Percentiles rank a stretch among this genome's conserved stretches.
Conservation (phyloP, 2,113 vertebrate genomes). For the Jacana jacana region DNA sequence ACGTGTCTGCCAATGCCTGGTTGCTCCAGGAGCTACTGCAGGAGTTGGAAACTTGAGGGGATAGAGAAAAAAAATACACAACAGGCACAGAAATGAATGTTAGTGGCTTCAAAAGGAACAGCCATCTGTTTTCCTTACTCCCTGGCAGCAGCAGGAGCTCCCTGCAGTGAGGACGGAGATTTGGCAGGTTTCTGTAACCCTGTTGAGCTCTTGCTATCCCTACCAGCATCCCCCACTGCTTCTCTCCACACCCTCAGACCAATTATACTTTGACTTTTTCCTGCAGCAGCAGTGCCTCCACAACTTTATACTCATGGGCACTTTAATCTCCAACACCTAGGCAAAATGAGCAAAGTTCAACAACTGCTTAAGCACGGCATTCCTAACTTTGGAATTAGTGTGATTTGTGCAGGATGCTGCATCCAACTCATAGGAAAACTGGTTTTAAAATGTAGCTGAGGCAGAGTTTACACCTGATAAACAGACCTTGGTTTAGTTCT, state of each 20-base stretch:
- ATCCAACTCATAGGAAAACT: not conserved
- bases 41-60: not conserved
- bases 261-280: constrained; percentile 12
- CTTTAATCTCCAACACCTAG: not conserved
- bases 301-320: not conserved
- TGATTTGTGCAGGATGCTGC: not conserved
- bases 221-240: constrained; percentile 15
- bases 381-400: not conserved
- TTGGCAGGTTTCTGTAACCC: constrained; percentile 9
- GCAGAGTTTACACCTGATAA: not conserved
- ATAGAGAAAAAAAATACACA: constrained; percentile 35
- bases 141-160: constrained; percentile 27
- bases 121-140: constrained; percentile 55
- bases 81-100: not conserved
- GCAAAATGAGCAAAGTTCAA: not conserved
- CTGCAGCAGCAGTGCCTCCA: not conserved
- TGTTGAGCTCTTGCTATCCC: constrained; percentile 17
- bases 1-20: not conserved
- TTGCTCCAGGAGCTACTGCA: not conserved
- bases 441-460: not conserved
- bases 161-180: constrained; percentile 22
- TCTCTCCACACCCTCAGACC: not conserved
- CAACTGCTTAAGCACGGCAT: not conserved
- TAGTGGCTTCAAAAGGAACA: constrained; percentile 32
- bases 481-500: not conserved